phyloP scores from a whole-genome alignment of 2,113 vertebrate genomes.

The Dasypus novemcinctus region DNA sequence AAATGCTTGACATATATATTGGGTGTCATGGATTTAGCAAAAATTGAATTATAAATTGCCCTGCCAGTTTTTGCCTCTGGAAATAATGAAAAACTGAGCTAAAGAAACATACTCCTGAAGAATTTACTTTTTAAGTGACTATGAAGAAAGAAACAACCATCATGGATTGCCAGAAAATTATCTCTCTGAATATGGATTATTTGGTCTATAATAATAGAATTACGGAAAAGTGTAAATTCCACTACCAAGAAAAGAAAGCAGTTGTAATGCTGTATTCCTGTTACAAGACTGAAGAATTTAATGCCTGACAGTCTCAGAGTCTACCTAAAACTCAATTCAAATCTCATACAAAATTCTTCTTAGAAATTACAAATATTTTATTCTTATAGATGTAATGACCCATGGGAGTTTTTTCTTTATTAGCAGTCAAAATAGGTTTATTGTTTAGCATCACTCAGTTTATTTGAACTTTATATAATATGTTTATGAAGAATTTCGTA shows the following conservation, averaged over 20 bases:
- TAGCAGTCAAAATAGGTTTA: background rate
- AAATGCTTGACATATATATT: constrained; percentile 99
- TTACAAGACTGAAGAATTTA: constrained; percentile 69
- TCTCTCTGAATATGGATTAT: constrained; percentile 77
- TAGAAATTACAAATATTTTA: constrained; percentile 66
- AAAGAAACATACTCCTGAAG: constrained; percentile 86
- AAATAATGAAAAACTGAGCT: constrained; percentile 90
- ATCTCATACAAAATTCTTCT: constrained; percentile 71
- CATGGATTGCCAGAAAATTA: constrained; percentile 80
- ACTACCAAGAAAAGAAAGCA: constrained; percentile 64
- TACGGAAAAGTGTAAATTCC: constrained; percentile 40
- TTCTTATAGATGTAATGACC: constrained; percentile 50
- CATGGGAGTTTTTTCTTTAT: constrained; percentile 47
- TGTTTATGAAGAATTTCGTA: background rate
- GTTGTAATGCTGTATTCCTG: constrained; percentile 37
- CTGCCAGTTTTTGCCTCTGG: constrained; percentile 91
- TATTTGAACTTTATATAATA: background rate
- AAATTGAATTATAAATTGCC: constrained; percentile 94
- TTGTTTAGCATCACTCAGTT: background rate
- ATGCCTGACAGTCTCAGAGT: background rate
- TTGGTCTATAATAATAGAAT: constrained; percentile 55
- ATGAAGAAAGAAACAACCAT: constrained; percentile 83
- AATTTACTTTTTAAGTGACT: constrained; percentile 85
- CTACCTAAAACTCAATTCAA: constrained; percentile 70
- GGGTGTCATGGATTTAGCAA: constrained; percentile 95